phyloP scores from a whole-genome alignment of 2,797 vertebrate species.

The Micromesistius poutassou region DNA sequence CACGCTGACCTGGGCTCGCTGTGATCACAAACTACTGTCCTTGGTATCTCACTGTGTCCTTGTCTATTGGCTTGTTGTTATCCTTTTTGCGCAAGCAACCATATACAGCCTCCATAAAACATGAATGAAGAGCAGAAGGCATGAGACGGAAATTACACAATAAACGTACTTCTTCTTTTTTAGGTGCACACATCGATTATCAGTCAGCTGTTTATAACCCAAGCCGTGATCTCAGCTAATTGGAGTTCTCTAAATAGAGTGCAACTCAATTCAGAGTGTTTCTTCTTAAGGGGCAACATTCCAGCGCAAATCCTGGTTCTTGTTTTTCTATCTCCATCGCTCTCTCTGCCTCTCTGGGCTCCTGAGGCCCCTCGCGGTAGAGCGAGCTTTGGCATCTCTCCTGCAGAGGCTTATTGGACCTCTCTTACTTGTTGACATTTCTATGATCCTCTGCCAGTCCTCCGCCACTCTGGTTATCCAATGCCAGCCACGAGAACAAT shows the following conservation, averaged over 20 bases:
- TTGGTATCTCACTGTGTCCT: slow-evolving; percentile 21
- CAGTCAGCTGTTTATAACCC: neutral
- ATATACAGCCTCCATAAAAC: slow-evolving; percentile 14
- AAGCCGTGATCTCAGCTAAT: slow-evolving; percentile 16
- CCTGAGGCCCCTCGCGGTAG: slow-evolving; percentile 42
- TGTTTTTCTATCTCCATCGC: slow-evolving; percentile 21
- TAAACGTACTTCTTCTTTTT: neutral
- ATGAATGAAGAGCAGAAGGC: slow-evolving; percentile 7
- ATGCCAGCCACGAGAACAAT: slow-evolving; percentile 47
- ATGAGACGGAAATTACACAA: neutral
- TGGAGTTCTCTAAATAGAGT: slow-evolving; percentile 40
- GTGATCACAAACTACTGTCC: slow-evolving; percentile 11
- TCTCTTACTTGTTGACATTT: slow-evolving; percentile 63
- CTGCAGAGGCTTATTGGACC: slow-evolving; percentile 56
- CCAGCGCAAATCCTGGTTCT: slow-evolving; percentile 47
- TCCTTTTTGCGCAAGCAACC: neutral
- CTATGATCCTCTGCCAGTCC: slow-evolving; percentile 69
- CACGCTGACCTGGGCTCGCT: neutral
- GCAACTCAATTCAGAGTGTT: slow-evolving; percentile 36
- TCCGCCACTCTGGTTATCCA: slow-evolving; percentile 40
- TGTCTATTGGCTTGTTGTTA: slow-evolving; percentile 15
- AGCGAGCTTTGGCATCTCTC: slow-evolving; percentile 55
- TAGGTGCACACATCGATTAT: neutral
- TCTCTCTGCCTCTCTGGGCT: slow-evolving; percentile 18
- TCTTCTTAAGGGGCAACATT: slow-evolving; percentile 51